Base-by-base conservation (phyloP, 2,797 vertebrate genomes). In the Odontamblyopus rebecca region DNA sequence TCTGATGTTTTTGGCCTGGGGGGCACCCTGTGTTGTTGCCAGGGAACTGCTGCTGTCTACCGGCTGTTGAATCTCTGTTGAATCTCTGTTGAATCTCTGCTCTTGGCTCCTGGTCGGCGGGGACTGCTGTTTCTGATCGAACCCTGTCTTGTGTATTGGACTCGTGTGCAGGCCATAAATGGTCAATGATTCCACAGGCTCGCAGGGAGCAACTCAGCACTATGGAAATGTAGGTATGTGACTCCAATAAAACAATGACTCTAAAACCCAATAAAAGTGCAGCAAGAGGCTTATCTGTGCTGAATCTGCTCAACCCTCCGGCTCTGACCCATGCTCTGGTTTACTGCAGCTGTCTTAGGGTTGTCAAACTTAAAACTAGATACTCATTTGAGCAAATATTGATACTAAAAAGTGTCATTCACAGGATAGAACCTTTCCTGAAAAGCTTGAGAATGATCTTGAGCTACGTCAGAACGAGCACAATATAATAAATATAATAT, bases 1-100 rank as follows among this genome's bases (percentile, higher is more conserved):
- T 89, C 67, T 89, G 88, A 91, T 91, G 90, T 85, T 86, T 91
- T 87, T 88, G 80, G 86, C 89, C 85, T 6, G 68, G 74, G 89
- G 85, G 57, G n/a, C 73, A 75, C 81, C 81, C 77, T 69, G 61
- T 84, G 86, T 79, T 73, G 92, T 93, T 93, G 91, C 92, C 89
- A 91, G 78, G 92, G 85, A 90, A 90, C 91, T 69, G 78, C 73
- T 5, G 78, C 68, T 78, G 83, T 85, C 80, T 70, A 78, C 83
- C 32, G 80, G 79, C 79, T 87, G 79, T 68, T 30, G 80, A 82
- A 83, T 80, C 76, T 75, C 85, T 83, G 84, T 23, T 23, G 23
- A 23, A 23, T 23, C 23, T 23, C 79, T 87, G 79, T 68, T 30
- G 80, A 82, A 83, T 80, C 76, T 75, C 85, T 83, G 84, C 75